Conservation (phyloP, 1,140 invertebrate species). For the Brachionus sp. region DNA sequence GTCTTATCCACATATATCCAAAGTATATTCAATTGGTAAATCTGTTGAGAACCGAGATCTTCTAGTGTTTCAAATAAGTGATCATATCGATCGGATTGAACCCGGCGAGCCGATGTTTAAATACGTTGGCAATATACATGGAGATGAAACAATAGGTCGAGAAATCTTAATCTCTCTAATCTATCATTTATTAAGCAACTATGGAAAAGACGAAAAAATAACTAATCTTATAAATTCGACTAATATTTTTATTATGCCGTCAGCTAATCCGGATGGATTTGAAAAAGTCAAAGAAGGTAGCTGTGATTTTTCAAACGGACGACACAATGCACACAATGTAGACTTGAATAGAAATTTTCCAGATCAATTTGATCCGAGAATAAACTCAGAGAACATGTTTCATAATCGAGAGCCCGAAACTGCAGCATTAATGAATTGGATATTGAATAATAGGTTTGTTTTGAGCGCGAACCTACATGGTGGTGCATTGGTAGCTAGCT, state of each 20-base stretch:
- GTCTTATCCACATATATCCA: conserved; percentile 75
- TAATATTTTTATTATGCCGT: conserved; percentile 78
- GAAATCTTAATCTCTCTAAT: conserved; percentile 77
- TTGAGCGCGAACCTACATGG: conserved; percentile 94
- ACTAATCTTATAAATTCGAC: conserved; percentile 62
- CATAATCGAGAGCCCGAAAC: conserved; percentile 88
- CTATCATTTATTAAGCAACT: conserved; percentile 56
- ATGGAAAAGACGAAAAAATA: background rate
- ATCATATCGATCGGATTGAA: conserved; percentile 70
- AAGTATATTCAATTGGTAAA: conserved; percentile 78
- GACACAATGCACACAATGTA: conserved; percentile 74
- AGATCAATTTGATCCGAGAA: conserved; percentile 63
- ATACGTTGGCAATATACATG: conserved; percentile 86
- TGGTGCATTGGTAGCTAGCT: conserved; percentile 83
- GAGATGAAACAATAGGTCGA: conserved; percentile 80
- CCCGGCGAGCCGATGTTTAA: conserved; percentile 71
- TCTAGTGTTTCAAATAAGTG: conserved; percentile 55
- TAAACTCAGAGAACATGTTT: conserved; percentile 62
- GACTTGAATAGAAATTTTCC: conserved; percentile 98
- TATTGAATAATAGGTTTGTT: conserved; percentile 82
- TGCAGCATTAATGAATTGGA: conserved; percentile 84
- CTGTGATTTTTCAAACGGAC: conserved; percentile 46
- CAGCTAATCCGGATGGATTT: conserved; percentile 76
- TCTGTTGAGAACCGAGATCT: conserved; percentile 65
- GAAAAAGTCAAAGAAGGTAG: conserved; percentile 31